These are phyloP conservation scores for Ips typographus DNA, from an alignment of 1,140 invertebrate species.

Conservation along the genomic window DNA sequence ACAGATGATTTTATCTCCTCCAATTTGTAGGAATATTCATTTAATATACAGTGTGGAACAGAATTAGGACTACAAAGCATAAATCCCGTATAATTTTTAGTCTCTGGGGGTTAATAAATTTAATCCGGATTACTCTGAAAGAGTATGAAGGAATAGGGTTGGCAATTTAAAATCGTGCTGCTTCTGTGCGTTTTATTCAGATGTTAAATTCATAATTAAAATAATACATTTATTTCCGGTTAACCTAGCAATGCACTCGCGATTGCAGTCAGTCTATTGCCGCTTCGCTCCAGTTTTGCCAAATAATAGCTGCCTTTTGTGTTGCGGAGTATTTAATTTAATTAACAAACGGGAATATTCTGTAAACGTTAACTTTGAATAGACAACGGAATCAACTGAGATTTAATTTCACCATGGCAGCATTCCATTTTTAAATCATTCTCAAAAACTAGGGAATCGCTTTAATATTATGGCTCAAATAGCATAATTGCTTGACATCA, in stretches of 20 bases:
- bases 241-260: background rate
- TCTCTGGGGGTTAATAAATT: no score
- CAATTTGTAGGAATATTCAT: no score
- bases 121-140: no score
- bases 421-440: background rate
- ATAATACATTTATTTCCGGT: slow-evolving; percentile 7
- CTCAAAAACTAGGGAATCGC: background rate
- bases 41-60: no score
- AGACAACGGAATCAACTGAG: background rate
- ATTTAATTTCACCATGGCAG: background rate
- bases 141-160: no score
- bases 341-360: slow-evolving; percentile 9
- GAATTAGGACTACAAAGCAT: no score
- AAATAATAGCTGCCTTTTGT: slow-evolving; percentile 6
- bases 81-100: no score
- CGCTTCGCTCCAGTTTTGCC: slow-evolving; percentile 14
- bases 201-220: slow-evolving; percentile 8
- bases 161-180: no score
- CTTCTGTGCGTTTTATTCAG: background rate
- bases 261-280: background rate
- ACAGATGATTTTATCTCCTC: no score
- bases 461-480: slow-evolving; percentile 15
- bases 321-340: slow-evolving; percentile 1
- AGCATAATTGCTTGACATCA: slow-evolving; percentile 21
- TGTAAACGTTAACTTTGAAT: background rate